Percentiles rank a stretch among this genome's conserved stretches.
These are phyloP conservation scores for Barbus barbus DNA, from an alignment of 2,113 vertebrate species.

Conservation along the genomic window DNA sequence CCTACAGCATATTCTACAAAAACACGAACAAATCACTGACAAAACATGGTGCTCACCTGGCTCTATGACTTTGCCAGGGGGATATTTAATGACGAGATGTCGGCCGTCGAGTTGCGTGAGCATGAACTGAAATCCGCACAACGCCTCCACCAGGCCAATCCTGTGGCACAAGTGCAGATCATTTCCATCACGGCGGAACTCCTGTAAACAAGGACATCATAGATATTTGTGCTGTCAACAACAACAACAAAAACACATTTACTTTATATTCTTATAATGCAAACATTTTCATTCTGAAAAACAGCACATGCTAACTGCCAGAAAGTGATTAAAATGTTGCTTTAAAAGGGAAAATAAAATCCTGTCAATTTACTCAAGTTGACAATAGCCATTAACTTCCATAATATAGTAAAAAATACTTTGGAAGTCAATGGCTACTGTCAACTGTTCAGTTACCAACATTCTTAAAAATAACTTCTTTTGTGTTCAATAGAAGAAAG, in stretches of 20 bases:
- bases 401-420: too few relatives aligned
- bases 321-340: not conserved
- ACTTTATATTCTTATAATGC: not conserved
- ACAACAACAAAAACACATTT: not conserved
- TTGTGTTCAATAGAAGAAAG: too few relatives aligned
- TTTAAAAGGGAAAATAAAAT: too few relatives aligned
- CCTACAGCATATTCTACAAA: not conserved
- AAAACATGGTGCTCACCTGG: constrained; percentile 81
- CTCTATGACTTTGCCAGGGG: constrained; percentile 96
- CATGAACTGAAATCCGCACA: constrained; percentile 96
- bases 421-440: not conserved
- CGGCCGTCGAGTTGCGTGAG: constrained; percentile 93
- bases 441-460: too few relatives aligned
- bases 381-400: not conserved
- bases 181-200: constrained; percentile 85
- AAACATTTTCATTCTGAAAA: not conserved
- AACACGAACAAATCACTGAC: not conserved
- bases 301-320: not conserved
- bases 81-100: constrained; percentile 95
- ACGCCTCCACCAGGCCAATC: constrained; percentile 95
- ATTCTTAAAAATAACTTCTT: too few relatives aligned
- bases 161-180: constrained; percentile 95
- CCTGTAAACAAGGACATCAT: constrained; percentile 54
- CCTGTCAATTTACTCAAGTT: not conserved
- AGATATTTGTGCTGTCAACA: not conserved